Evolutionary conservation across 2,113 vertebrate genomes (phyloP), one percentile per base, ranked within the genome.

Genomic region (Archilochus colubris): DNA sequence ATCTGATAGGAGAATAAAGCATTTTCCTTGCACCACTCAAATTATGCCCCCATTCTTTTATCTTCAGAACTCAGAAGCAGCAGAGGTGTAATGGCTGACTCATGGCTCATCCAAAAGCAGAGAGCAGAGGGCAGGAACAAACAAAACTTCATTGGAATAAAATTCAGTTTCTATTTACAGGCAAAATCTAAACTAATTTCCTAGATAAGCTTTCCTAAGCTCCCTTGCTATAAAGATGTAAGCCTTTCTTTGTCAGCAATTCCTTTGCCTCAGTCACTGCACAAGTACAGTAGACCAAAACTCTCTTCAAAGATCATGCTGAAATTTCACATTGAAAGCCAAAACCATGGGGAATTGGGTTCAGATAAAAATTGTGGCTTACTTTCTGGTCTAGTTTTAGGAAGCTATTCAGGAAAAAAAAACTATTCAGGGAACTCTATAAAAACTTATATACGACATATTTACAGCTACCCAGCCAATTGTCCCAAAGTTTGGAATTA

Each of bases 401-500:
- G 44, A 2, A 72, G 28, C 24, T 58, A 5, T 31, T 69, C 36
- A 91, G 33, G 10, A 10, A 30, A 50, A 63, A 63, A 67, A 27
- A 53, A 7, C 74, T 78, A 22, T 28, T 63, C 28, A 86, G 51
- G 16, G 7, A 81, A 58, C 28, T 61, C 43, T 50, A 7, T 63
- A 21, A 81, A 84, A 75, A 48, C 40, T 46, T 50, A 9, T 12
- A 44, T 23, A 40, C 5, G 11, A 54, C 33, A n/a, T 53, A 75
- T 90, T 51, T 68, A 2, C 10, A 95, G 67, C 80, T 82, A 68
- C 93, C 62, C 67, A 93, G 70, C 51, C 72, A 96, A 95, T 28
- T 93, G 57, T 91, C 64, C 44, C n/a, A 14, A 38, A 91, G 36
- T 58, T 61, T 9, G 2, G 19, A 86, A 93, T 61, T 91, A 44